Evolutionary conservation across 2,113 vertebrate species (phyloP).

Genomic region (Leucosticte australis): DNA sequence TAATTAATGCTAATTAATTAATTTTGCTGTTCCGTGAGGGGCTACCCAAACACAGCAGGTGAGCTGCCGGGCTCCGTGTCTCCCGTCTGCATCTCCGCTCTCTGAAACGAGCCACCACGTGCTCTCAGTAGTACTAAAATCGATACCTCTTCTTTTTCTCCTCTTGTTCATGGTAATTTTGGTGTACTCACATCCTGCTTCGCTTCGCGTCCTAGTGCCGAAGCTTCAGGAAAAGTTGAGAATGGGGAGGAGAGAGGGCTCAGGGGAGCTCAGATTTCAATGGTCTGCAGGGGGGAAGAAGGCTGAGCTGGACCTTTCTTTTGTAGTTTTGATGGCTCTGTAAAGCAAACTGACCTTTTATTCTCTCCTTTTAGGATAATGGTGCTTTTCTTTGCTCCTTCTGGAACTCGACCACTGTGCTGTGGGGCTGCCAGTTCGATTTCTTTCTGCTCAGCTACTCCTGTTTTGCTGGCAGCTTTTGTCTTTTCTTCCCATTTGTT

Average conservation of each 20-base stretch:
- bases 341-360: background rate
- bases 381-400: background rate
- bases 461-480: slow-evolving; percentile 20
- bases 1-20: background rate
- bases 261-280: background rate
- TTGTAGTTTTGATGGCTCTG: background rate
- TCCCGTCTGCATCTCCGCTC: background rate
- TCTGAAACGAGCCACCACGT: background rate
- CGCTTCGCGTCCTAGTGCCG: background rate
- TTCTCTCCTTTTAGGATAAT: background rate
- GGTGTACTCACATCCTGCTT: background rate
- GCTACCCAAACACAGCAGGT: background rate
- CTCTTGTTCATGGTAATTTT: fast-evolving
- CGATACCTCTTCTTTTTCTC: background rate
- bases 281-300: background rate
- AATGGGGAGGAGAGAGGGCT: background rate
- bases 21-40: background rate
- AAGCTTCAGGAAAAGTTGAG: background rate
- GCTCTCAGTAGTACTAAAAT: background rate
- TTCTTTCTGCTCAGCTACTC: slow-evolving; percentile 47
- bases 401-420: background rate
- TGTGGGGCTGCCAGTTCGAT: background rate
- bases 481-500: background rate
- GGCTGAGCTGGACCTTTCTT: background rate
- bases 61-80: background rate